A percentile compares a stretch with the other conserved stretches of the same genome.
Evolutionary conservation across 2,888 invertebrate genomes (phyloP).

Genomic region (Lasioglossum villosulum): DNA sequence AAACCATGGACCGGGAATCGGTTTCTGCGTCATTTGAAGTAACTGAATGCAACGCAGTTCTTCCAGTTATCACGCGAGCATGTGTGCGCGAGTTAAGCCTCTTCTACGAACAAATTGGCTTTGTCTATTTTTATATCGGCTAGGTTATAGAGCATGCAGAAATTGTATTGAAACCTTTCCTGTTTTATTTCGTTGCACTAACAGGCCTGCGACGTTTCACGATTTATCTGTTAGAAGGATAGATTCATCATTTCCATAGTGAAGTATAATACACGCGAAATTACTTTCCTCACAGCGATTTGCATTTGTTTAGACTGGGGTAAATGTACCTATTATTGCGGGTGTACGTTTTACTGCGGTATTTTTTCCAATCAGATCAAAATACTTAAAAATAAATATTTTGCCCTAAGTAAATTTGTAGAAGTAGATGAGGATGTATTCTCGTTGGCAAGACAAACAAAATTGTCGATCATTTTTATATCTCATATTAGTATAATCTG

Average conservation of each 20-base stretch:
- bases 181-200: background rate
- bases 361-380: background rate
- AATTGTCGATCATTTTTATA: too few species aligned
- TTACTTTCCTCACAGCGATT: too few species aligned
- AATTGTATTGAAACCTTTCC: background rate
- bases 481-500: too few species aligned
- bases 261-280: too few species aligned
- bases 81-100: background rate
- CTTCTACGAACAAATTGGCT: background rate
- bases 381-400: background rate
- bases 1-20: background rate
- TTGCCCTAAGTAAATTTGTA: too few species aligned
- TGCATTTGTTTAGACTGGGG: too few species aligned
- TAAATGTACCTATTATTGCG: too few species aligned
- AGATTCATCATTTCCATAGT: background rate
- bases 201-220: background rate
- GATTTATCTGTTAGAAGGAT: background rate
- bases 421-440: too few species aligned
- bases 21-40: conserved; percentile 2
- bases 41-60: background rate
- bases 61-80: background rate
- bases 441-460: too few species aligned
- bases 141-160: background rate
- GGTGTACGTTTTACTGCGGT: too few species aligned
- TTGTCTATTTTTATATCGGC: background rate